These are phyloP conservation scores for Habrosyne pyritoides DNA, from an alignment of 2,888 invertebrate genomes.

Conservation along the genomic window DNA sequence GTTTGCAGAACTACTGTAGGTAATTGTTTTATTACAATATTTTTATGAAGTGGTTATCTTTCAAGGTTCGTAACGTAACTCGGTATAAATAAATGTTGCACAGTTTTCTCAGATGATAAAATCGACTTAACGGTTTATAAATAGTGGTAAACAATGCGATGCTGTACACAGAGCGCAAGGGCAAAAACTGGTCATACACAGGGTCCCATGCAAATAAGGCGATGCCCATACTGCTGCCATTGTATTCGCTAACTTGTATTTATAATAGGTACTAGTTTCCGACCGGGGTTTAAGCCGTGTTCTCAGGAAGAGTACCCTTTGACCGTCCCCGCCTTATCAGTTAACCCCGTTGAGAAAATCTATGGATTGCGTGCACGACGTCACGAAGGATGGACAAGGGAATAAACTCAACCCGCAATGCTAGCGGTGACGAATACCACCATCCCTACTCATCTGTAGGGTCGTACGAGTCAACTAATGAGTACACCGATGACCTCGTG, in stretches of 20 bases:
- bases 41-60: neutral
- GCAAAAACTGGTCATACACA: slow-evolving; percentile 35
- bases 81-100: slow-evolving; percentile 25
- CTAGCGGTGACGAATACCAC: no score
- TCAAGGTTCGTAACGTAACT: neutral
- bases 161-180: slow-evolving; percentile 34
- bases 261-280: neutral
- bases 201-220: slow-evolving; percentile 27
- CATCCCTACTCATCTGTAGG: no score
- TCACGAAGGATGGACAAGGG: no score
- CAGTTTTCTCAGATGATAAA: slow-evolving; percentile 53
- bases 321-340: no score
- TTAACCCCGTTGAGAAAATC: no score
- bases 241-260: neutral
- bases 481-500: no score
- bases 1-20: neutral
- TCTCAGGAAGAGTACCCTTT: no score
- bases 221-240: neutral
- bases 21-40: neutral
- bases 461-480: no score
- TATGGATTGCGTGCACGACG: no score
- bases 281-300: neutral
- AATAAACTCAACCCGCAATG: no score
- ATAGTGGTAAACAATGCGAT: slow-evolving; percentile 49
- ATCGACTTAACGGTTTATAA: slow-evolving; percentile 46